phyloP scores from a whole-genome alignment of 2,113 vertebrate genomes.

The Platysternon megacephalum region DNA sequence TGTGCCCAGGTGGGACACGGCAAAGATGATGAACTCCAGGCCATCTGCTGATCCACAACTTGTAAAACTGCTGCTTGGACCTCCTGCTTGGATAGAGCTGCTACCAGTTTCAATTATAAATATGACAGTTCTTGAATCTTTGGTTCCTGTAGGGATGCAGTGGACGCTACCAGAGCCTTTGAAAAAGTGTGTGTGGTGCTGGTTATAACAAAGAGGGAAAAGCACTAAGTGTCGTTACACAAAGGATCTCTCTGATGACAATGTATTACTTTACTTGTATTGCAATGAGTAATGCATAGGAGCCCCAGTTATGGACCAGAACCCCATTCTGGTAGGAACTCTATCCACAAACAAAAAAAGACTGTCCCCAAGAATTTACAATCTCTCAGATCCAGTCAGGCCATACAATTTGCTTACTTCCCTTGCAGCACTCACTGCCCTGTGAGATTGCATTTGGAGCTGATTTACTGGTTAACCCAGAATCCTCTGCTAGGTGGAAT shows the following conservation, averaged over 20 bases:
- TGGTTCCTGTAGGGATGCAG: neutral
- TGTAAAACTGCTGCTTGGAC: neutral
- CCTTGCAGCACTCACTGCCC: neutral
- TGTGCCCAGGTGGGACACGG: neutral
- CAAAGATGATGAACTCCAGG: neutral
- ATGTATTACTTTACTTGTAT: neutral
- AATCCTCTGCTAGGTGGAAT: neutral
- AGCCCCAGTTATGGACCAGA: neutral
- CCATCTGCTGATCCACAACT: neutral
- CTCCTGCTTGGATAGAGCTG: neutral
- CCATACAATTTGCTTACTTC: neutral
- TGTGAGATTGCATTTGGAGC: neutral
- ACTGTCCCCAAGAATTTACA: neutral
- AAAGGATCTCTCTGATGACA: fast-evolving
- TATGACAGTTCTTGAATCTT: neutral
- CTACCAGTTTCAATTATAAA: neutral
- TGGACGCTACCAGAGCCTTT: neutral
- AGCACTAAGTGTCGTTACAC: neutral
- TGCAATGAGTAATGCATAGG: neutral
- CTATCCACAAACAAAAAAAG: neutral
- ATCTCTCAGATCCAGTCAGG: neutral
- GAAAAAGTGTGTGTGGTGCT: neutral
- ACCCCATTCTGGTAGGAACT: neutral
- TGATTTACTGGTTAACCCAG: neutral
- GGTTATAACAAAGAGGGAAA: neutral